phyloP scores from a whole-genome alignment of 2,113 vertebrate genomes.

The Rhea pennata region DNA sequence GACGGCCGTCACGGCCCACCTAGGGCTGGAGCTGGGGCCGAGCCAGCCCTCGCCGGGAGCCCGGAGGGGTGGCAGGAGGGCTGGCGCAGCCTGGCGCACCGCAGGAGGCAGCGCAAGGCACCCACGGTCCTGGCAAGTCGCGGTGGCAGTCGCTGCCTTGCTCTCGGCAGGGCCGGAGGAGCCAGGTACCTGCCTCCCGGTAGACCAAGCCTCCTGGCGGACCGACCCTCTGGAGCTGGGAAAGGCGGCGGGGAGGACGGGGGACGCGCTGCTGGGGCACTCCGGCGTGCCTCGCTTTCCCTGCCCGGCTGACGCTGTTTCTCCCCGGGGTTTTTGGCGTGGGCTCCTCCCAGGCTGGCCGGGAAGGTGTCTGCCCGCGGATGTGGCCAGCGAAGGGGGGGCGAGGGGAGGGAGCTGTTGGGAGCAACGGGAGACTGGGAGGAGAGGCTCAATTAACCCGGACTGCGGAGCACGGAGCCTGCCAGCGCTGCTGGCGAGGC shows the following conservation, averaged over 20 bases:
- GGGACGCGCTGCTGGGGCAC: background rate
- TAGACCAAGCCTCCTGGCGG: background rate
- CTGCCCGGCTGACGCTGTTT: background rate
- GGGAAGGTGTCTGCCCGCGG: background rate
- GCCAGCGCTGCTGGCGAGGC: slow-evolving; percentile 63
- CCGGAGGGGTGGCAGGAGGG: background rate
- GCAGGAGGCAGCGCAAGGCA: background rate
- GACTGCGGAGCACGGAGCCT: slow-evolving; percentile 37
- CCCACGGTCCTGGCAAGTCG: background rate
- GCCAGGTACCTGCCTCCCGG: background rate
- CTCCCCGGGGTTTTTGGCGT: background rate
- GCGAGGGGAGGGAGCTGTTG: background rate
- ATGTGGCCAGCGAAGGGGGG: background rate
- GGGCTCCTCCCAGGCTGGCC: background rate
- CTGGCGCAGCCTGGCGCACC: background rate
- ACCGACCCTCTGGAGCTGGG: background rate
- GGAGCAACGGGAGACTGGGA: background rate
- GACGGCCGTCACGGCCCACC: too few relatives aligned
- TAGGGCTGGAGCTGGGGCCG: background rate
- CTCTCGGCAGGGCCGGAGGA: background rate
- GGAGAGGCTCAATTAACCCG: slow-evolving; percentile 54
- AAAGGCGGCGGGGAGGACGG: background rate
- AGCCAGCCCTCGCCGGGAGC: background rate
- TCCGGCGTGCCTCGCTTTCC: background rate
- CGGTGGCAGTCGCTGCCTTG: background rate